phyloP scores from a whole-genome alignment of 2,888 invertebrate genomes.

The Drosophila birchii region DNA sequence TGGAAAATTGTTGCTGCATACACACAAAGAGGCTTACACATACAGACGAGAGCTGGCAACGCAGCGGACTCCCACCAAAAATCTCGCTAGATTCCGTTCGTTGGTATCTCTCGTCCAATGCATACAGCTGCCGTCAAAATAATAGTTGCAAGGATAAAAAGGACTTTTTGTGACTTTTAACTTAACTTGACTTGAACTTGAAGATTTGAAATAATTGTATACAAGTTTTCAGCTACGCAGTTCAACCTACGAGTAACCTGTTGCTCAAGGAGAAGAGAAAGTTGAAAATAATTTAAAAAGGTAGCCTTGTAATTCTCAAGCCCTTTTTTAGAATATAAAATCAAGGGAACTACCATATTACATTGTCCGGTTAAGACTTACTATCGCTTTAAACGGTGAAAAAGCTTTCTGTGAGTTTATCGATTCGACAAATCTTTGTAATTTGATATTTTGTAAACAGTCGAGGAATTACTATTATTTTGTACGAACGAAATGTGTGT shows the following conservation, averaged over 20 bases:
- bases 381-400: no score
- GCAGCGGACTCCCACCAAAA: conserved; percentile 24
- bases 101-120: conserved; percentile 6
- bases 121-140: conserved; percentile 4
- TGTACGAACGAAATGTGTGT: conserved; percentile 43
- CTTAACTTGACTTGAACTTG: not conserved
- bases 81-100: conserved; percentile 11
- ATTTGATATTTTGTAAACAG: not conserved
- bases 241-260: not conserved
- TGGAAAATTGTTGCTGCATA: conserved; percentile 80
- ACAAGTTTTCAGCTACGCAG: not conserved
- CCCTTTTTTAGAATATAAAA: not conserved
- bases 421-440: not conserved
- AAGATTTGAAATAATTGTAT: not conserved
- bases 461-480: conserved; percentile 1
- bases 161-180: not conserved
- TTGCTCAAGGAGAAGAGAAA: not conserved
- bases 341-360: not conserved
- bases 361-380: not conserved
- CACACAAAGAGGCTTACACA: conserved; percentile 51
- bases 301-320: not conserved
- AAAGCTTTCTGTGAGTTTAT: not conserved
- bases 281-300: not conserved
- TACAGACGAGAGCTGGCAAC: conserved; percentile 31
- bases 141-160: not conserved